These are phyloP conservation scores for Tenodera sinensis DNA, from an alignment of 2,888 invertebrate species.

Conservation along the genomic window DNA sequence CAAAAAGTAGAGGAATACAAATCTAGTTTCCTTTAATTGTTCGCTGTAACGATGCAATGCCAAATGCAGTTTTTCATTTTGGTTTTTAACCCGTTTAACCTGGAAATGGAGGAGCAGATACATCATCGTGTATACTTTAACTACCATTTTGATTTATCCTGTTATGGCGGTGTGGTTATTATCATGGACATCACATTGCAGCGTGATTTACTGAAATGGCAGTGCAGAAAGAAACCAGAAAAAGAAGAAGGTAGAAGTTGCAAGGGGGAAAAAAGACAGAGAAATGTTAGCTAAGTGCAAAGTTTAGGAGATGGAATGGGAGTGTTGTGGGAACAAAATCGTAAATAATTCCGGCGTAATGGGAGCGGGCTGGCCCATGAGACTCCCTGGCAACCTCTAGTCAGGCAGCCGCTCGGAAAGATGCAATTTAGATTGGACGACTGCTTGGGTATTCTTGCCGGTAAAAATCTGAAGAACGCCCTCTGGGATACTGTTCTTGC, in stretches of 20 bases:
- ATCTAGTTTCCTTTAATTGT: background rate
- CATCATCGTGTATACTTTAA: background rate
- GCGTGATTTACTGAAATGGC: conserved; percentile 15
- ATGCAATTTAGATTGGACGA: conserved; percentile 5
- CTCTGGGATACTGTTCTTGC: background rate
- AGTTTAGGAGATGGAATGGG: conserved; percentile 12
- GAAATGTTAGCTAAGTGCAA: conserved; percentile 17
- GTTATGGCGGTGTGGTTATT: background rate
- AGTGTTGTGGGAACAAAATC: conserved; percentile 6
- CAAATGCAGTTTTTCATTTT: background rate
- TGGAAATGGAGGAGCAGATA: background rate
- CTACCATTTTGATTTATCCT: background rate
- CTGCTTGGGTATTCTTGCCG: background rate
- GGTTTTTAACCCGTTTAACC: background rate
- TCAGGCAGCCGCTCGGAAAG: background rate
- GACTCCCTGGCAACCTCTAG: background rate
- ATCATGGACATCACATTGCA: background rate
- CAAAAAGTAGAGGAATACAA: background rate
- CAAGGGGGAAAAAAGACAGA: background rate
- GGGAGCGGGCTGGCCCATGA: background rate
- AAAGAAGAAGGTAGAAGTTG: background rate
- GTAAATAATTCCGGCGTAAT: conserved; percentile 11
- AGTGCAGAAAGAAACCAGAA: background rate
- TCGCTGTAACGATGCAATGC: background rate
- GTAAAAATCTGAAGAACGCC: background rate